phyloP scores from a whole-genome alignment of 2,888 invertebrate genomes.

The Chrysolina americana region DNA sequence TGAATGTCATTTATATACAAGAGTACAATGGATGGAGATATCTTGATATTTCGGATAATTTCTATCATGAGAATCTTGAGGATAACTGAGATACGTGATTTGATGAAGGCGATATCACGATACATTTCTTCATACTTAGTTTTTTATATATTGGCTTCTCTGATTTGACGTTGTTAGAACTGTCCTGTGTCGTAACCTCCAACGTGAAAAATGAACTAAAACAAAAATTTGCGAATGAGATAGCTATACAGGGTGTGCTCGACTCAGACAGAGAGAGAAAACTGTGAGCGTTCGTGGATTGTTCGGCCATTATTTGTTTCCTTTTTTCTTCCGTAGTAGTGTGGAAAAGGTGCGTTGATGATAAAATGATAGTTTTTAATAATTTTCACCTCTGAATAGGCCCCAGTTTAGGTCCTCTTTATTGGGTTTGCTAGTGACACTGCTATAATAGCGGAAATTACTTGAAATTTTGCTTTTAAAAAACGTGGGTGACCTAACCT shows the following conservation, averaged over 20 bases:
- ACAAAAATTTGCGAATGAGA: not conserved
- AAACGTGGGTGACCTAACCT: slow-evolving; percentile 38
- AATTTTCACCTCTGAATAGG: not conserved
- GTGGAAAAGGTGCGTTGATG: slow-evolving; percentile 7
- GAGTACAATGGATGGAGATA: no score
- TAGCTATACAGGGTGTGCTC: not conserved
- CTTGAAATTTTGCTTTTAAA: not conserved
- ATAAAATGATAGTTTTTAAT: not conserved
- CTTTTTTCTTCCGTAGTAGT: not conserved
- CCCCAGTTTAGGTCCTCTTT: not conserved
- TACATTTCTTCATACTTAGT: no score
- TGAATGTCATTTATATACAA: no score
- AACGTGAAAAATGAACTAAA: not conserved
- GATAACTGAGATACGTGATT: no score
- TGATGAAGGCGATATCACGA: no score
- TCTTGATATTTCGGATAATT: no score
- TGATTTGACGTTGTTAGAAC: not conserved
- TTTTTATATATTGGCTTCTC: no score
- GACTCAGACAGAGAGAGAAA: not conserved
- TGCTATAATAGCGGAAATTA: no score
- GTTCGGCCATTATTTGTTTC: slow-evolving; percentile 3
- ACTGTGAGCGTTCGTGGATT: not conserved
- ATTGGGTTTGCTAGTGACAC: not conserved
- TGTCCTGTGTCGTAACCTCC: not conserved
- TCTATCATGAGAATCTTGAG: no score